Evolutionary conservation across 1,140 invertebrate species (phyloP).

Genomic region (Ladona fulva): DNA sequence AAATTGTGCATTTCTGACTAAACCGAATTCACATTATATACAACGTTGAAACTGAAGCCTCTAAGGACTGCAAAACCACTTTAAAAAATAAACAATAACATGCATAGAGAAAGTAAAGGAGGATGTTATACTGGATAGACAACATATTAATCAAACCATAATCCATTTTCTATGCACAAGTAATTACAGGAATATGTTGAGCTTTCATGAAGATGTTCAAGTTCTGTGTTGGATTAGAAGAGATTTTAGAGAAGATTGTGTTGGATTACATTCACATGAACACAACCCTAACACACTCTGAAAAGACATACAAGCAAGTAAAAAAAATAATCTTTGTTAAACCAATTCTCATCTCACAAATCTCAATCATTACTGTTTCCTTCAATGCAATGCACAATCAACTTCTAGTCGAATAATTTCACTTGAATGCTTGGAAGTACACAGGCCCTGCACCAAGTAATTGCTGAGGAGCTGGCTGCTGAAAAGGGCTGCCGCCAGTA

Average conservation of each 20-base stretch:
- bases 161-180: neutral
- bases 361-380: neutral
- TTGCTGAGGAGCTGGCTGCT: neutral
- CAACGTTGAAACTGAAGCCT: neutral
- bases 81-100: neutral
- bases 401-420: neutral
- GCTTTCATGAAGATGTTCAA: neutral
- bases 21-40: neutral
- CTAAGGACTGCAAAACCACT: neutral
- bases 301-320: neutral
- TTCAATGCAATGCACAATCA: neutral
- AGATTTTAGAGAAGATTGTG: no score
- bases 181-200: constrained; percentile 10
- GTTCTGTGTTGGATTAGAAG: neutral
- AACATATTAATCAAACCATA: neutral
- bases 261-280: neutral
- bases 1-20: neutral
- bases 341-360: neutral
- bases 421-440: neutral
- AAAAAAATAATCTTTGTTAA: constrained; percentile 4
- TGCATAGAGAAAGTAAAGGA: neutral
- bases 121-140: no score
- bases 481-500: neutral
- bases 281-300: neutral
- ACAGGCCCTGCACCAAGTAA: neutral